Conservation (phyloP, 2,888 invertebrate genomes). For the Xestia sexstrigata region DNA sequence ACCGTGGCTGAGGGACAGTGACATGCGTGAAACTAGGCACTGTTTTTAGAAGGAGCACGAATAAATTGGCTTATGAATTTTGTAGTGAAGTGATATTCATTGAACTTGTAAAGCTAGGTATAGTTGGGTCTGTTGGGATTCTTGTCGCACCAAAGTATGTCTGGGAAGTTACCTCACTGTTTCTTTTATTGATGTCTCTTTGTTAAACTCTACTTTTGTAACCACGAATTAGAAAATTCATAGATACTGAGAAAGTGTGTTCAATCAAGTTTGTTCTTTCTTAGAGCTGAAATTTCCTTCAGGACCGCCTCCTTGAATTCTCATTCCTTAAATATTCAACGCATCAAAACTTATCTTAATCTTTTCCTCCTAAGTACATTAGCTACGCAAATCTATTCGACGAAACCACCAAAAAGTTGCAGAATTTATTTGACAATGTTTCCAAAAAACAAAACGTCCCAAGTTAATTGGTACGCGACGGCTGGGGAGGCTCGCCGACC, state of each 20-base stretch:
- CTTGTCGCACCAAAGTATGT: not conserved
- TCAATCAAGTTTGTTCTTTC: not conserved
- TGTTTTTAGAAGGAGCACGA: constrained; percentile 33
- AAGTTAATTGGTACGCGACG: constrained; percentile 60
- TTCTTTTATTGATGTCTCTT: not conserved
- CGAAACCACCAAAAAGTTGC: constrained; percentile 47
- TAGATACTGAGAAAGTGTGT: not conserved
- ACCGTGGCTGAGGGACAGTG: constrained; percentile 46
- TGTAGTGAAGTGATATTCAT: constrained; percentile 41
- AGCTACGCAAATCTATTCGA: constrained; percentile 54
- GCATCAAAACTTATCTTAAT: constrained; percentile 50
- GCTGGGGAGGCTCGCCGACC: constrained; percentile 57
- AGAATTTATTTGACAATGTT: constrained; percentile 64
- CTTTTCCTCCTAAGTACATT: constrained; percentile 48
- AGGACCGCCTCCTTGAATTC: not conserved
- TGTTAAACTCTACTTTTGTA: not conserved
- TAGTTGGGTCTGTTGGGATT: constrained; percentile 32
- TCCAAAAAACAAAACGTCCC: constrained; percentile 61
- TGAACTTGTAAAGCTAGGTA: constrained; percentile 37
- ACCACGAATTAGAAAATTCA: not conserved
- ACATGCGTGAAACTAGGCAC: constrained; percentile 50
- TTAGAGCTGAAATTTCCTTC: constrained; percentile 4
- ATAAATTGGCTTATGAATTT: constrained; percentile 58
- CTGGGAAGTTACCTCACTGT: not conserved
- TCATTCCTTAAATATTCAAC: constrained; percentile 41